Evolutionary conservation across 2,797 vertebrate genomes (phyloP), one percentile per base, ranked within the genome.

Genomic region (Gymnoscopelus microlampas): DNA sequence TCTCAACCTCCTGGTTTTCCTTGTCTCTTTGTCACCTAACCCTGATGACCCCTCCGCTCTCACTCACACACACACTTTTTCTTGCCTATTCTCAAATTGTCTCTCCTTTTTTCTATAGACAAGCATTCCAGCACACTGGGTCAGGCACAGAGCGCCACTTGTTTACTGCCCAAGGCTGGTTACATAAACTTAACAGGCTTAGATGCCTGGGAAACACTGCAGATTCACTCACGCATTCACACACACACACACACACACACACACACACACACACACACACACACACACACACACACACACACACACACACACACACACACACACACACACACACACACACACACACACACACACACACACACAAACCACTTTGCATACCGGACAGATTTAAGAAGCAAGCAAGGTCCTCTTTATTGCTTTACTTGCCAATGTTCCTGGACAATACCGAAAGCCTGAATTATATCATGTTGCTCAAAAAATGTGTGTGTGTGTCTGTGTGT

Each of bases 121-220:
- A 24, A 81, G 84, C 81, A 76, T 87, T 88, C 86, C 86, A 76
- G 74, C 79, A 71, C 83, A 77, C 77, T 83, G 83, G 87, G 77
- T 84, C 82, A 77, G 79, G 81, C 90, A 93, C 93, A 94, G 93
- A 93, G 91, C 82, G 68, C 82, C 88, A 82, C 93, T 94, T 94
- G 93, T 94, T 93, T 93, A 93, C 91, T 78, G 91, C 88, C 81
- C n/a, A 58, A 68, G 83, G 87, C 85, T 81, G 74, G 88, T 92
- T 92, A 91, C 90, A 92, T 91, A 92, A 93, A 93, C 89, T 69
- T 74, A 87, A 84, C 80, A 73, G 82, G 77, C 88, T 84, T 35
- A 55, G 82, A 85, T 84, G 90, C 85, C 86, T 90, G 89, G 88
- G 86, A 91, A 91, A 86, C 85, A 85, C 83, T 53, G 79, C 81